Evolutionary conservation across 2,113 vertebrate species (phyloP).

Genomic region (Scortum barcoo): DNA sequence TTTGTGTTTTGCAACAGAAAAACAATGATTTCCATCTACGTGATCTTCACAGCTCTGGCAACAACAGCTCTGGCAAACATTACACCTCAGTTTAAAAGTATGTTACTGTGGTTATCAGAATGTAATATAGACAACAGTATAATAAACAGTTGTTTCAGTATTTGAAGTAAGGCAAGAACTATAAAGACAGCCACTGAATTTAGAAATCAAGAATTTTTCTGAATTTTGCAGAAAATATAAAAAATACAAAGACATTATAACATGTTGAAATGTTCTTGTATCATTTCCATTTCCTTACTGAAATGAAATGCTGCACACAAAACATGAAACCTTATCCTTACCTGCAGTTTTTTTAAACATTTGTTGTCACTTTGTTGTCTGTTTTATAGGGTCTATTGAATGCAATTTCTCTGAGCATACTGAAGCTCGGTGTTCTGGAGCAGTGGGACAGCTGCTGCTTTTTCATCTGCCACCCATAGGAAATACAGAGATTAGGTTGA

Average conservation of each 20-base stretch:
- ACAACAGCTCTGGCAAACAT: constrained; percentile 6
- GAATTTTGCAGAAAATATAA: no score
- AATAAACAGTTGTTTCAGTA: neutral
- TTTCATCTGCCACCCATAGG: constrained; percentile 31
- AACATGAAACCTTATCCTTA: neutral
- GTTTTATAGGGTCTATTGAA: constrained; percentile 12
- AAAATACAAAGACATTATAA: neutral
- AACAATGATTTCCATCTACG: constrained; percentile 40
- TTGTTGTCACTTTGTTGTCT: neutral
- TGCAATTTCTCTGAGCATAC: constrained; percentile 20
- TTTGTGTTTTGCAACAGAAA: constrained; percentile 16
- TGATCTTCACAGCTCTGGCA: constrained; percentile 15
- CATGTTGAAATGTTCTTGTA: neutral
- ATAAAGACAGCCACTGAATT: neutral
- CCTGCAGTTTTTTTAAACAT: neutral
- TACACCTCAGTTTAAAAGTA: no score
- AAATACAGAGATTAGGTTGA: neutral
- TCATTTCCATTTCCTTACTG: neutral
- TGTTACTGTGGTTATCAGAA: neutral
- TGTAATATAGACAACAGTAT: neutral
- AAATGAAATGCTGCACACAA: neutral
- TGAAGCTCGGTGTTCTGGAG: constrained; percentile 30
- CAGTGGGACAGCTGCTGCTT: constrained; percentile 34
- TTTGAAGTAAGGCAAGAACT: neutral
- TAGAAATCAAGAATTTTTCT: no score